Percentiles rank a stretch among this genome's conserved stretches.
Conservation (phyloP, 2,888 invertebrate genomes). For the Archaeoteleia sp. region DNA sequence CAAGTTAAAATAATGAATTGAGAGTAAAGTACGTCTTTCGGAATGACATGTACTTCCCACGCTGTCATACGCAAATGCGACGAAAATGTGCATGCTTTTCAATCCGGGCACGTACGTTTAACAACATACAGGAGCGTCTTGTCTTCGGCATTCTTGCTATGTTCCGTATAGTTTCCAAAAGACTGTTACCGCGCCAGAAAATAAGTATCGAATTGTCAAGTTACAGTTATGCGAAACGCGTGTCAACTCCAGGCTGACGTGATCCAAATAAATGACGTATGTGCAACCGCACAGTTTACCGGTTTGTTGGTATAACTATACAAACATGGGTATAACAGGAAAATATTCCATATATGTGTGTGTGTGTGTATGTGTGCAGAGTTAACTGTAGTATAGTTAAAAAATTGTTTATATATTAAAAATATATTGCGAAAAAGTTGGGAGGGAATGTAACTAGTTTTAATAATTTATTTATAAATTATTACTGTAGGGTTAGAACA, state of each 20-base stretch:
- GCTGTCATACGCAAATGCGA: neutral
- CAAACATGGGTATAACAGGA: too few relatives aligned
- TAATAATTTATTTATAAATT: too few relatives aligned
- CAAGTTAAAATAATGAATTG: too few relatives aligned
- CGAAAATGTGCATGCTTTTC: neutral
- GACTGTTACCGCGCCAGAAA: constrained; percentile 6
- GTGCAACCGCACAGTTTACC: neutral
- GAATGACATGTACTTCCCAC: neutral
- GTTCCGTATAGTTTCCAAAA: constrained; percentile 10
- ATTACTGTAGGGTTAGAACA: too few relatives aligned
- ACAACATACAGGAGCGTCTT: neutral
- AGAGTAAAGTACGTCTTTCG: neutral
- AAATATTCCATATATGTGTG: too few relatives aligned
- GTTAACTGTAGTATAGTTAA: too few relatives aligned
- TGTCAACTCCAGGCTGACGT: neutral
- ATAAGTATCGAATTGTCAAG: constrained; percentile 3
- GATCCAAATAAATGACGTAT: constrained; percentile 7
- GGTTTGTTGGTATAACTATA: too few relatives aligned
- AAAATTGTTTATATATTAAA: too few relatives aligned
- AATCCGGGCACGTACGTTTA: constrained; percentile 13
- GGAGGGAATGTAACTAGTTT: too few relatives aligned
- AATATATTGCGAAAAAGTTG: too few relatives aligned
- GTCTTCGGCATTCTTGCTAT: constrained; percentile 12
- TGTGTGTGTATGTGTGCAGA: too few relatives aligned
- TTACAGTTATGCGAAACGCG: constrained; percentile 8